Percentiles rank a stretch among this genome's conserved stretches.
These are phyloP conservation scores for fruit fly (Drosophila melanogaster) DNA, from an alignment of 1,140 invertebrate species.

Conservation along the genomic window DNA sequence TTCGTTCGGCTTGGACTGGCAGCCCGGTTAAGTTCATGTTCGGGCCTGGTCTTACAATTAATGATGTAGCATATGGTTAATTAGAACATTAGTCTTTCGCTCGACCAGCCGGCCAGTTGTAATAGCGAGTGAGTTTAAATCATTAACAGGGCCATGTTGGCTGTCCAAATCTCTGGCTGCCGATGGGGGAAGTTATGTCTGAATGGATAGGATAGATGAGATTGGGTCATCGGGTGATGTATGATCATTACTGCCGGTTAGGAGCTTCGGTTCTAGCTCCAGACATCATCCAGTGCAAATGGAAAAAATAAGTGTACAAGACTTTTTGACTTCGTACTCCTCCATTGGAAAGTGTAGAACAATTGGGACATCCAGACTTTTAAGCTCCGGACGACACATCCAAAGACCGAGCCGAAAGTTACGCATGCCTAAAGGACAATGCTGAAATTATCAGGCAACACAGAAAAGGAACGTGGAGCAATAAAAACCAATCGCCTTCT, in stretches of 20 bases:
- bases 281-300: constrained; percentile 6
- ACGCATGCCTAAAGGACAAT: constrained; percentile 62
- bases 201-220: constrained; percentile 4
- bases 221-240: constrained; percentile 52
- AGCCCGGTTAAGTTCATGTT: constrained; percentile 8
- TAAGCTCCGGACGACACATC: neutral
- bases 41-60: constrained; percentile 56
- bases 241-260: constrained; percentile 48
- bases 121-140: constrained; percentile 69
- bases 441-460: constrained; percentile 67
- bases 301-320: neutral
- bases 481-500: constrained; percentile 74
- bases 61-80: constrained; percentile 81
- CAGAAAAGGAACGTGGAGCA: constrained; percentile 39
- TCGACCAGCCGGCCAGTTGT: constrained; percentile 10
- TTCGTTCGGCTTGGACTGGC: constrained; percentile 33
- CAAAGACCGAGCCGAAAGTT: constrained; percentile 64
- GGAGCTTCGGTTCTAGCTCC: constrained; percentile 16
- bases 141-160: constrained; percentile 49
- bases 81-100: constrained; percentile 75
- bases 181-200: constrained; percentile 10
- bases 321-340: neutral
- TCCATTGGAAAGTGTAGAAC: neutral
- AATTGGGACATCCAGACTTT: neutral
- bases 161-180: constrained; percentile 61